Evolutionary conservation across 2,797 vertebrate species (phyloP), one percentile per base, ranked within the genome.

Genomic region (Serranus cabrilla): DNA sequence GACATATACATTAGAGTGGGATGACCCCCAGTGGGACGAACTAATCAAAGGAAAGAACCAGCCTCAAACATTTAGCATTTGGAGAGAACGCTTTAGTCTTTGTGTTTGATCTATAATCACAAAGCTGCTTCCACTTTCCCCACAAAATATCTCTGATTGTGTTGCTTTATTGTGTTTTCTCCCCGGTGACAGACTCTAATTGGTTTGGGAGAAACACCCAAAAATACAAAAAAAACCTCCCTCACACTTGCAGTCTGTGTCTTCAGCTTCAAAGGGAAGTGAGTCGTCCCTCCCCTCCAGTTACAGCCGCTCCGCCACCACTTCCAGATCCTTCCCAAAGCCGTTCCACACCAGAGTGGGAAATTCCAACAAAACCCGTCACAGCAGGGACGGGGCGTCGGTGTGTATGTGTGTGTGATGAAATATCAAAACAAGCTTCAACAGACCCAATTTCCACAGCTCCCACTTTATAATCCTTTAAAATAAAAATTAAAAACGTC

Each of bases 301-400:
- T 84, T 81, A 80, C 71, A 75, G 82, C 65, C 57, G 13, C 78
- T 81, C 67, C 82, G 77, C 80, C 82, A 65, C 76, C 71, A 78
- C 79, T 85, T 81, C 74, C 88, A 88, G 55, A 84, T 81, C 71
- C 76, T 49, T 84, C 80, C 73, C 76, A 88, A 82, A 83, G 67
- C 77, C 16, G 37, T 81, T 93, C 83, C 82, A 75, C 85, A 85
- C 78, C 66, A 82, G 81, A 86, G 80, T 80, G 84, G 90, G 91
- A 92, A 89, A 91, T 93, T 91, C 91, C 89, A 86, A 68, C 37
- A 43, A 87, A 90, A 92, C 76, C 86, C 71, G 0, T 84, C 83
- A 67, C 90, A 91, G 88, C 89, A 82, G 87, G 91, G 84, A 83
- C 89, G 59, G 74, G 87, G 87, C 76, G 74, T 80, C 13, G 11